Base-by-base conservation (phyloP, 2,888 invertebrate species). In the Phalera bucephala region DNA sequence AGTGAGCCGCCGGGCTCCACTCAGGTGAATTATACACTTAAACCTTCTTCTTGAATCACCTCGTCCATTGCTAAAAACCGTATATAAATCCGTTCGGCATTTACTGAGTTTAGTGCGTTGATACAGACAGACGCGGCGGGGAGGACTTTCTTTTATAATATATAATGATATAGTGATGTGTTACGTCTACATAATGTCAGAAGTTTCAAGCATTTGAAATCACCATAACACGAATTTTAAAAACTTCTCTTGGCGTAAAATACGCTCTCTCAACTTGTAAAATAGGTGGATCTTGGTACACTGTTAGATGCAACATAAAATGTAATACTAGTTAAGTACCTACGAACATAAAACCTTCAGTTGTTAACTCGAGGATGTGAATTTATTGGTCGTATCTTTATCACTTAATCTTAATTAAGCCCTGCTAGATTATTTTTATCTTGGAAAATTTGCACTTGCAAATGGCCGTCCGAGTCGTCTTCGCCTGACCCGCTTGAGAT, bases 371-470 rank as follows among this genome's bases (percentile, higher is more conserved):
- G 55, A 55, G 50, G 49, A 32, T 23, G 43, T 50, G 36, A 57
- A 58, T 58, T 58, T 58, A 58, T 58, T 58, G 41, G 58, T 40
- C 31, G 47, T 57, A 63, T 67, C 67, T 72, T 72, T 70, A 76
- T 71, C 75, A 56, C 61, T 63, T 79, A 79, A 82, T 81, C 84
- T 77, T 69, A 70, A 78, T 80, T 73, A 80, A 82, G 69, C 70
- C 52, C 58, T 64, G 56, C 50, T 64, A 80, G 83, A 83, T 83
- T 77, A 84, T 77, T 85, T 84, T 86, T 85, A 86, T 87, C 86
- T 79, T 61, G 76, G 78, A 80, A 85, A 85, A 82, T 85, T 86
- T 82, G 85, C 85, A 83, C 68, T 81, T 72, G 79, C 82, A 75
- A 85, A 85, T 83, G 83, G 83, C 76, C 73, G 81, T 60, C 55